phyloP scores from a whole-genome alignment of 2,888 invertebrate genomes.

The Linnaemya vulpina region DNA sequence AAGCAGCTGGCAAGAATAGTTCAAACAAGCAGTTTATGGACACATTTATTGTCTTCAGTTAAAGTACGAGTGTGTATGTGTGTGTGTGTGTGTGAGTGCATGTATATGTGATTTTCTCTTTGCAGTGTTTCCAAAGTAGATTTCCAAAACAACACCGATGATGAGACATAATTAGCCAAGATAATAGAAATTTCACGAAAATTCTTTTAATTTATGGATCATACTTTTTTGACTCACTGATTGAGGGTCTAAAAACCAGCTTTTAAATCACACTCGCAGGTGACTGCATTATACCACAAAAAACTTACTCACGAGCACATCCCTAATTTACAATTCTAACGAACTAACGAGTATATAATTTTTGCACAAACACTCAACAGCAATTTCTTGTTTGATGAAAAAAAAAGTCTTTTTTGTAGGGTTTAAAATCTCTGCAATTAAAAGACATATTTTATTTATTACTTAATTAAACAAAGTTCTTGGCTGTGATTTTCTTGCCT shows the following conservation, averaged over 20 bases:
- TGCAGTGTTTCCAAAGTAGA: background rate
- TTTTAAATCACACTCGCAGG: background rate
- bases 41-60: conserved; percentile 6
- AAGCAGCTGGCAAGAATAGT: conserved; percentile 58
- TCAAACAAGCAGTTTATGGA: conserved; percentile 47
- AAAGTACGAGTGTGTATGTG: background rate
- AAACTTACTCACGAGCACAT: background rate
- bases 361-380: conserved; percentile 27
- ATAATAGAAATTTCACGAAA: too few relatives aligned
- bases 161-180: too few relatives aligned
- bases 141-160: too few relatives aligned
- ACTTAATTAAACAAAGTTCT: conserved; percentile 74
- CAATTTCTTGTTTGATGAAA: conserved; percentile 20
- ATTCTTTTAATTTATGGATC: too few relatives aligned
- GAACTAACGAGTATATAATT: background rate
- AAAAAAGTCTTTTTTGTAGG: background rate
- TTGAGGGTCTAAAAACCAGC: too few relatives aligned
- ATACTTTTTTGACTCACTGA: too few relatives aligned
- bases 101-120: background rate
- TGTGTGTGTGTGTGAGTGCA: background rate
- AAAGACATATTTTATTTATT: conserved; percentile 74
- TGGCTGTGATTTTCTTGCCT: conserved; percentile 70
- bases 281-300: background rate
- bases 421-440: conserved; percentile 55
- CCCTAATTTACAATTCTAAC: background rate